Base-by-base conservation (phyloP, 1,140 invertebrate species). In the Drosophila hydei region DNA sequence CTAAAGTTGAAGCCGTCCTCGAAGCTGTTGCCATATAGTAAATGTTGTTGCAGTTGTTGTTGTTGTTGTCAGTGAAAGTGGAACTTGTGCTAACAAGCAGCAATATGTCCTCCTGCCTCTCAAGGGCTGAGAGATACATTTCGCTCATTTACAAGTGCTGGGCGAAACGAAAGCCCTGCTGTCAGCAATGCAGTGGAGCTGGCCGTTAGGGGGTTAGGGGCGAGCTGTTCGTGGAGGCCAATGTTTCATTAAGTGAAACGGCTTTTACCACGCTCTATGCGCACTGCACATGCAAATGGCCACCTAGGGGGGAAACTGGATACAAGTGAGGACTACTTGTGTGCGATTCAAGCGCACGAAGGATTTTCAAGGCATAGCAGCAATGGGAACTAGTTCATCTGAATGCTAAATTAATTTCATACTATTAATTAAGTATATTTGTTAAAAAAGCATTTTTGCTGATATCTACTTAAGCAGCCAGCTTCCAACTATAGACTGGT, bases 211-310 rank as follows among this genome's bases (percentile, higher is more conserved):
- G 55, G 12, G 40, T 9, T 40, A 2, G 21, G 27, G 25, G 42
- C n/a, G 36, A 42, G 38, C 5, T 70, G 55, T 79, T 65, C 47
- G 62, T 78, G 45, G 75, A 77, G 83, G 77, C 71, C 81, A 87
- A 88, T 81, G 81, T 70, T 78, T 87, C 72, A 72, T 88, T 76
- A 74, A 87, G 81, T 76, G 81, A 69, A 56, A 59, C 56, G 33
- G 51, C 61, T 52, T 70, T 64, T 64, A 52, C 54, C 60, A 55
- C 55, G 47, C 71, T 62, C 38, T 56, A 55, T 60, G 72, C 54
- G 19, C 70, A 59, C 21, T 67, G 51, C 76, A 79, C 76, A 54
- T 38, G 12, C 40, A 54, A 50, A 62, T 76, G 67, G 51, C 60
- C 40, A 56, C 42, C 51, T 33, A 40, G 42, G 27, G 51, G 67